Percentiles rank a stretch among this genome's conserved stretches.
These are phyloP conservation scores for Drosophila chauvacae DNA, from an alignment of 1,140 invertebrate genomes.

Conservation along the genomic window DNA sequence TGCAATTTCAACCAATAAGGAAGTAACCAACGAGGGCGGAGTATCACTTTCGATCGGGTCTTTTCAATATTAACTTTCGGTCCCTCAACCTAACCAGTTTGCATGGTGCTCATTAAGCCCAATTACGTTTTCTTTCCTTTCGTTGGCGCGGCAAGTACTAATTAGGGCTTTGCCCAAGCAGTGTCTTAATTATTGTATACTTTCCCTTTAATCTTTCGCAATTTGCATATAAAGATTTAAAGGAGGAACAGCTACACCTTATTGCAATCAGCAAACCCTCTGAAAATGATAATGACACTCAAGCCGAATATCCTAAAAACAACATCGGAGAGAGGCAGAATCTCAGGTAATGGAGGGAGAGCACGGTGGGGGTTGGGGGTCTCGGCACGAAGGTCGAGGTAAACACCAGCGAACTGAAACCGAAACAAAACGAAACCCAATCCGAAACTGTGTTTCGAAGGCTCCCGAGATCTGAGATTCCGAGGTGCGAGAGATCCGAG, in stretches of 20 bases:
- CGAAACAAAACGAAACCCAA: constrained; percentile 36
- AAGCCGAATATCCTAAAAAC: neutral
- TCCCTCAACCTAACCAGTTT: constrained; percentile 16
- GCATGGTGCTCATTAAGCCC: constrained; percentile 8
- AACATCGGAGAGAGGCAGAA: neutral
- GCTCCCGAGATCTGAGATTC: constrained; percentile 15
- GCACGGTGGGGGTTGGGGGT: neutral
- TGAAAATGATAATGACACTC: neutral
- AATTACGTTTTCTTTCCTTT: constrained; percentile 16
- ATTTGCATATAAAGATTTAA: constrained; percentile 9
- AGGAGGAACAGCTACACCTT: neutral
- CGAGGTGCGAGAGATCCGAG: constrained; percentile 8
- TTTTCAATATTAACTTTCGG: constrained; percentile 10
- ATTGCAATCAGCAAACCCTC: neutral
- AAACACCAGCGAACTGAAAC: constrained; percentile 24
- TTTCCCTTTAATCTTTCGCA: constrained; percentile 15
- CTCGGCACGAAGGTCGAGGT: constrained; percentile 36
- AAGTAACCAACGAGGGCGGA: neutral
- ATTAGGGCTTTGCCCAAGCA: constrained; percentile 8
- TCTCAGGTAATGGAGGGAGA: constrained; percentile 8
- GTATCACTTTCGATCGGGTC: neutral
- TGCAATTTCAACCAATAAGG: constrained; percentile 1
- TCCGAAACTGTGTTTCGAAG: constrained; percentile 27
- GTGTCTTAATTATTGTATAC: constrained; percentile 12
- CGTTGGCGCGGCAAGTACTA: constrained; percentile 3